Evolutionary conservation across 2,888 invertebrate genomes (phyloP).

Genomic region (Bombylius major): DNA sequence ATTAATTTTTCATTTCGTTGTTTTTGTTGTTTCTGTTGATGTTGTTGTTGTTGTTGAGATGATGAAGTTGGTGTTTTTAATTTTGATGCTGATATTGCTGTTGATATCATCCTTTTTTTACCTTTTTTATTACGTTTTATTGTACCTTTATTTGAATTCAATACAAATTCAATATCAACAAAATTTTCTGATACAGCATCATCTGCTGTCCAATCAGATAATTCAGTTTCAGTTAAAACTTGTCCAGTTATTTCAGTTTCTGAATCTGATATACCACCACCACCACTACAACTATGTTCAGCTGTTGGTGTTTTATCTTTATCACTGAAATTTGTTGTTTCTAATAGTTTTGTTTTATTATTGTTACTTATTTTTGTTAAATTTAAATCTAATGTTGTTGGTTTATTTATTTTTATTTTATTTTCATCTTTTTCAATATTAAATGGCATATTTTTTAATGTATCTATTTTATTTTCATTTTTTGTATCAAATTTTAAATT

Average conservation of each 20-base stretch:
- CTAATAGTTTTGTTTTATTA: slow-evolving; percentile 16
- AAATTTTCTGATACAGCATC: slow-evolving; percentile 66
- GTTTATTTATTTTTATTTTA: slow-evolving; percentile 25
- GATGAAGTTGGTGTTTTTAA: slow-evolving; percentile 19
- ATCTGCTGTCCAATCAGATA: slow-evolving; percentile 83
- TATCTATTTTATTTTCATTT: slow-evolving; percentile 37
- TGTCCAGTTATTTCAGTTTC: slow-evolving; percentile 57
- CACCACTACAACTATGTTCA: slow-evolving; percentile 12
- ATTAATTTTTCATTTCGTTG: slow-evolving; percentile 34
- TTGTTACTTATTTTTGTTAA: background rate
- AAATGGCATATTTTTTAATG: slow-evolving; percentile 32
- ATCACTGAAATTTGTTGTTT: slow-evolving; percentile 20
- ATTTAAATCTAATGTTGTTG: slow-evolving; percentile 26
- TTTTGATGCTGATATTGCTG: background rate
- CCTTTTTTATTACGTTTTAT: slow-evolving; percentile 32
- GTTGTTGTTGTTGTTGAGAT: background rate
- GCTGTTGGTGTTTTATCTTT: slow-evolving; percentile 35
- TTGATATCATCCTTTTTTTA: slow-evolving; percentile 29
- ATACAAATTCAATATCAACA: slow-evolving; percentile 48
- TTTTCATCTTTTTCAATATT: slow-evolving; percentile 26
- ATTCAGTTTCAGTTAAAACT: slow-evolving; percentile 69
- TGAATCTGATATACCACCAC: slow-evolving; percentile 46
- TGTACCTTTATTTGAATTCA: slow-evolving; percentile 40
- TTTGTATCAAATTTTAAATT: slow-evolving; percentile 31
- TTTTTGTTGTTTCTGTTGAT: slow-evolving; percentile 5